Evolutionary conservation across 2,113 vertebrate genomes (phyloP), one percentile per base, ranked within the genome.

Genomic region (Platysternon megacephalum): DNA sequence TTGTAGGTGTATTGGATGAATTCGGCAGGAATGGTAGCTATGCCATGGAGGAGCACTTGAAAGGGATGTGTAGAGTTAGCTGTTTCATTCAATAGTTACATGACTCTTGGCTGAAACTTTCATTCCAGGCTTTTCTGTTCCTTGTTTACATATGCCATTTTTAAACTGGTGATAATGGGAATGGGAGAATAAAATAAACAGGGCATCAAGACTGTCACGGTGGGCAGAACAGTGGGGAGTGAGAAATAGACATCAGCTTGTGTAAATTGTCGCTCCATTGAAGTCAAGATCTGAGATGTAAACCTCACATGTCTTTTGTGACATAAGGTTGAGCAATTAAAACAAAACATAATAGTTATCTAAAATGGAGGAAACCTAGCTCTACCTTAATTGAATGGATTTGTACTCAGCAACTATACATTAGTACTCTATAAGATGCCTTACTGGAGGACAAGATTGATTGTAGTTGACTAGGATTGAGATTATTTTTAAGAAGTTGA

Each of bases 61-160:
- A 89, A 93, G 81, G 55, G 80, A 55, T 82, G 21, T 93, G 29
- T 11, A 58, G 86, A 96, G 46, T 82, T 53, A 85, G 21, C 51
- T 89, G 58, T 76, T 96, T 87, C 16, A 82, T 84, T 86, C 58
- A 39, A 61, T 13, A 53, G 52, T 53, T 52, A 52, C 17, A 19
- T 52, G 2, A 39, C 12, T 85, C 93, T 91, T 83, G 91, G 29
- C 46, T 42, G 85, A 58, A 85, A 29, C 48, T 82, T 85, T 95
- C 82, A 84, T 82, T 91, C 35, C 90, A 72, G 87, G 53, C 44
- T 90, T 78, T 89, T 94, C 80, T 95, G 55, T 84, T 94, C 72
- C 93, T 19, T 91, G n/a, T 55, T 93, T 87, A 68, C 28, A 79
- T 2, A n/a, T 11, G 5, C 5, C 21, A 26, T 32, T 92, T 51